Conservation (phyloP, 2,797 vertebrate genomes). For the Eulemur coronatus region DNA sequence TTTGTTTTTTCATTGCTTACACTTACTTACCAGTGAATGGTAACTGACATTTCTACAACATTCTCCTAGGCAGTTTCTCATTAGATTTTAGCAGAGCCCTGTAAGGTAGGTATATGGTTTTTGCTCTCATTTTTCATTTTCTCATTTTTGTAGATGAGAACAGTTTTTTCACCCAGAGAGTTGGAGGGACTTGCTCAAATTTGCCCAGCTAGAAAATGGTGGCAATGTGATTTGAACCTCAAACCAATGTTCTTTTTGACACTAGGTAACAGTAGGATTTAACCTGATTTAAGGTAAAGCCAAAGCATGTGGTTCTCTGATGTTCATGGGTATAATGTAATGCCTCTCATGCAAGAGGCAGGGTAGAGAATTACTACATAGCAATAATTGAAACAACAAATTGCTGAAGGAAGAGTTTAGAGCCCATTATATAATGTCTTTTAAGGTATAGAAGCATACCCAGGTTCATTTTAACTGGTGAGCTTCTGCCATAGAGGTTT, state of each 20-base stretch:
- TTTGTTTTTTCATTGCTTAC: neutral
- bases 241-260: neutral
- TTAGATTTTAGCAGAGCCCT: neutral
- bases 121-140: neutral
- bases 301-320: neutral
- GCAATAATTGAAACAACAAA: neutral
- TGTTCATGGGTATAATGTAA: neutral
- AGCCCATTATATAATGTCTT: neutral
- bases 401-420: neutral
- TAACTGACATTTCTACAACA: neutral
- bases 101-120: neutral
- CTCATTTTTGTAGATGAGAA: neutral
- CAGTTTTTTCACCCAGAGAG: neutral
- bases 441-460: neutral
- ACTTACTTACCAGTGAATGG: neutral
- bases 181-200: neutral
- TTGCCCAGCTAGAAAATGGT: neutral
- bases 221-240: neutral
- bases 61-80: neutral
- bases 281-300: neutral
- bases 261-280: neutral
- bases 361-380: neutral
- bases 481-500: constrained; percentile 1
- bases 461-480: neutral
- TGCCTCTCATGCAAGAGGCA: neutral